These are phyloP conservation scores for Taeniopygia guttata DNA, from an alignment of 2,797 vertebrate species.

Conservation along the genomic window DNA sequence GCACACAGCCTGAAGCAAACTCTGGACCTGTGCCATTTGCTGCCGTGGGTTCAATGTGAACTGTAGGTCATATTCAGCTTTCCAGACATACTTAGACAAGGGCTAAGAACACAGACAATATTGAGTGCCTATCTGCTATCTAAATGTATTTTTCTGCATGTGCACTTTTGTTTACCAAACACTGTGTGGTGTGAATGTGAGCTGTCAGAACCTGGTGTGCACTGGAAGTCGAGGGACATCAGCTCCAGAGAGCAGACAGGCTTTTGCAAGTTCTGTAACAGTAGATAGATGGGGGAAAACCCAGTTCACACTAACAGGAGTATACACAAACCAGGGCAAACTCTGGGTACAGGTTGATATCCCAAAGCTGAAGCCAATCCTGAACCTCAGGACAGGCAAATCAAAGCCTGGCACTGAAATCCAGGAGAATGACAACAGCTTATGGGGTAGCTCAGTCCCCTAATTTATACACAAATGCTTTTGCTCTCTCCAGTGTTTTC, in stretches of 20 bases:
- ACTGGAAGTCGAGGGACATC: slow-evolving; percentile 26
- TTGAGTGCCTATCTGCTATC: slow-evolving; percentile 59
- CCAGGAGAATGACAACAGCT: neutral
- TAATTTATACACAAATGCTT: neutral
- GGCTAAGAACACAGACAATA: slow-evolving; percentile 49
- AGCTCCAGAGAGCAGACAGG: slow-evolving; percentile 14
- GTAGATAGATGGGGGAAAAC: neutral
- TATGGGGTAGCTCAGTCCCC: neutral
- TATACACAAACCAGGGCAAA: neutral
- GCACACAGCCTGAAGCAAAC: neutral
- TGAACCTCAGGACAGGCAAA: neutral
- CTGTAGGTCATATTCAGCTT: neutral
- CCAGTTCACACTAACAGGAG: neutral
- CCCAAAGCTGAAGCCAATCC: neutral
- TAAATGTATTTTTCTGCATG: slow-evolving; percentile 56
- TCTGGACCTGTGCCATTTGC: slow-evolving; percentile 8
- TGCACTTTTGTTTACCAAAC: slow-evolving; percentile 74
- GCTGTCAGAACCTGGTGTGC: slow-evolving; percentile 47
- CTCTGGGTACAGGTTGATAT: neutral
- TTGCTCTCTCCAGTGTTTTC: slow-evolving; percentile 4
- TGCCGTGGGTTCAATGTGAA: slow-evolving; percentile 38
- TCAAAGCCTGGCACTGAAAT: neutral
- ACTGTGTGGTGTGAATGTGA: slow-evolving; percentile 61
- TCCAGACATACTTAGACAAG: slow-evolving; percentile 29
- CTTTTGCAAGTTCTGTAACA: neutral